Evolutionary conservation across 2,888 invertebrate genomes (phyloP), one percentile per base, ranked within the genome.

Genomic region (Mongoloraphidia duomilia): DNA sequence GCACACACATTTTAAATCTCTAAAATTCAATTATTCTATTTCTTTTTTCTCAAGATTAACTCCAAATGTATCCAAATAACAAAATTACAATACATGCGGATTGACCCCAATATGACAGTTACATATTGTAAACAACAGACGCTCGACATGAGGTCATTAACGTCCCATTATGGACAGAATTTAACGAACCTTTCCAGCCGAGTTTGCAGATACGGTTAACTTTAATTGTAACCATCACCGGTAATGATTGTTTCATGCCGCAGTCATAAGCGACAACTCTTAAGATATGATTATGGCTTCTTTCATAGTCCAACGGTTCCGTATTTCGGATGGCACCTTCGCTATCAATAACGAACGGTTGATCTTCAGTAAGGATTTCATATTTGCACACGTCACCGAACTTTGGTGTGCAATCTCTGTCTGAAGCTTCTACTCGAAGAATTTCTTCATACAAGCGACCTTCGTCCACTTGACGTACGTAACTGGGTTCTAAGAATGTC

Each of bases 181-280:
- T 35, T 11, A 9, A 62, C 56, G 70, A 65, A 75, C 87, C 86
- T 68, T 82, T 79, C 79, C 88, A 85, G 10, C 84, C 84, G 2
- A 84, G 76, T 50, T 79, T 77, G 67, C 89, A 89, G 38, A 84
- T 80, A 55, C 85, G 77, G 63, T 83, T 81, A 56, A 95, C 91
- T 68, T 92, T 91, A 66, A 98, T 86, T 62, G 94, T 97, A 61
- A 98, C 93, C 82, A 95, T 87, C 45, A 93, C 91, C 0, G 95
- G 93, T 40, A 87, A 79, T 0, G 94, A 94, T 65, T 85, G 83
- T 65, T 89, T 84, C 88, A 93, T 93, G 43, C 94, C 96, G 68
- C 97, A 97, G 70, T 97, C 97, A 65, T 91, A 92, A 2, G 97
- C 97, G 52, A 95, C 91, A 52, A 97, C 92, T 35, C 92, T 91